Percentiles rank a stretch among this genome's conserved stretches.
Conservation (phyloP, 2,113 vertebrate genomes). For the Elachura formosa region DNA sequence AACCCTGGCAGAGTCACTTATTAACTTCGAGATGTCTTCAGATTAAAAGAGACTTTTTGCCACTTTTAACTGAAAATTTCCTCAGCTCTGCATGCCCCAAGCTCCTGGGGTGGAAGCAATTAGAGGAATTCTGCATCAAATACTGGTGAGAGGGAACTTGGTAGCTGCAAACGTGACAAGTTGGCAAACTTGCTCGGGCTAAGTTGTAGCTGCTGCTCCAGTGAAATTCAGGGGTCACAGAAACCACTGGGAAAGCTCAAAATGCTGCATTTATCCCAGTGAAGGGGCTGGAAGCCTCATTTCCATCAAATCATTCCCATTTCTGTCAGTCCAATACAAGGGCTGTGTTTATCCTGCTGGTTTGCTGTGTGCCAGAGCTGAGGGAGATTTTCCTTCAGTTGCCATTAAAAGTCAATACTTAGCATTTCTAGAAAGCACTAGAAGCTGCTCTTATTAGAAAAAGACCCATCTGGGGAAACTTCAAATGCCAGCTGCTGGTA, state of each 20-base stretch:
- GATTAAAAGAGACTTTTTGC: background rate
- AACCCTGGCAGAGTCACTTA: background rate
- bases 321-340: background rate
- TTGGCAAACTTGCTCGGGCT: background rate
- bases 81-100: background rate
- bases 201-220: background rate
- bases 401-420: background rate
- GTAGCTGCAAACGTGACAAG: slow-evolving; percentile 4
- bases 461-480: background rate
- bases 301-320: background rate
- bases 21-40: fast-evolving
- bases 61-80: background rate
- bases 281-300: background rate
- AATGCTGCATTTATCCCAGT: background rate
- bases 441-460: background rate
- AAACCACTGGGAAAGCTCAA: background rate
- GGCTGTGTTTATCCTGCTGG: background rate
- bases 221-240: background rate
- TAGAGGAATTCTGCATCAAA: background rate
- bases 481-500: background rate
- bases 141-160: background rate
- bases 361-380: background rate
- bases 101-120: background rate
- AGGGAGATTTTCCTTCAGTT: background rate
- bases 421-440: background rate